These are phyloP conservation scores for Octomys mimax DNA, from an alignment of 2,797 vertebrate species.

Conservation along the genomic window DNA sequence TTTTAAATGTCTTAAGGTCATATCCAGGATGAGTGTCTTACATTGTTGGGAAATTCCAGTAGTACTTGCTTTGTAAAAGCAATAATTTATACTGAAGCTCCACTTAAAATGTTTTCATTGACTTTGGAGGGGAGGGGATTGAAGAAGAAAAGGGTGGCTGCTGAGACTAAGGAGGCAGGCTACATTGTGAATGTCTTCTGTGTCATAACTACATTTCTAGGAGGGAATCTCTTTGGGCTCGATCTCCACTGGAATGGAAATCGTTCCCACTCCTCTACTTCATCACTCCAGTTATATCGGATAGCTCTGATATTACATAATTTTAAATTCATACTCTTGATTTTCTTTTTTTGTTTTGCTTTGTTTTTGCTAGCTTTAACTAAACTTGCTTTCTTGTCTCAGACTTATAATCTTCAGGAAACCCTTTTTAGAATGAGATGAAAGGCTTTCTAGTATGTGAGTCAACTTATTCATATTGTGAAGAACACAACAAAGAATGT, in stretches of 20 bases:
- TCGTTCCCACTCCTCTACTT: not conserved
- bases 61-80: conserved; percentile 37
- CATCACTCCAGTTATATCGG: not conserved
- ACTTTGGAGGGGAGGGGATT: not conserved
- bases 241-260: not conserved
- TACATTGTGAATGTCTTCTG: not conserved
- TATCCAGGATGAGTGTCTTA: not conserved
- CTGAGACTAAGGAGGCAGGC: not conserved
- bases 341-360: no score
- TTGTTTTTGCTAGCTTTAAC: not conserved
- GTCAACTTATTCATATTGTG: not conserved
- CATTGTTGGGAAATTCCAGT: not conserved
- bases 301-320: not conserved
- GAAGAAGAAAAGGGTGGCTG: not conserved
- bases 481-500: not conserved
- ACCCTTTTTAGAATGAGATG: not conserved
- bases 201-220: not conserved
- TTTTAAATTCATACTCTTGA: not conserved
- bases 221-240: not conserved
- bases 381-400: not conserved
- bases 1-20: not conserved
- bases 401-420: not conserved
- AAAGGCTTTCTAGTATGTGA: not conserved
- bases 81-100: not conserved
- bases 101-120: not conserved